These are phyloP conservation scores for Ataeniobius toweri DNA, from an alignment of 2,797 vertebrate genomes.

Conservation along the genomic window DNA sequence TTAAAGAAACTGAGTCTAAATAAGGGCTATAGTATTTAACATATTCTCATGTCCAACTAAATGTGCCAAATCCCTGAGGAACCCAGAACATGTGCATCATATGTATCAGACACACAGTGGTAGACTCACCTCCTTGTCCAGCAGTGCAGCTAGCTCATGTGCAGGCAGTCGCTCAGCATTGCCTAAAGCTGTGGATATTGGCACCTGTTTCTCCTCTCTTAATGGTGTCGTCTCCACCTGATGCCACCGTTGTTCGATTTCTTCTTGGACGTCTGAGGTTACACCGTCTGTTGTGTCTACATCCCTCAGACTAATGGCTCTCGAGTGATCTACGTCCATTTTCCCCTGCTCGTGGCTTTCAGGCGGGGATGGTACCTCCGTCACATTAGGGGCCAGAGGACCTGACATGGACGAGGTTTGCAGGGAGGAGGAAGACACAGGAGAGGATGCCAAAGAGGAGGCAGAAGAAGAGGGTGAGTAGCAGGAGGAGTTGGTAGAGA, in stretches of 20 bases:
- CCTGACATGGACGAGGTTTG: conserved; percentile 67
- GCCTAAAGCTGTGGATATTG: conserved; percentile 76
- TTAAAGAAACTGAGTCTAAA: too few species aligned
- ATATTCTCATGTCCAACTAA: too few species aligned
- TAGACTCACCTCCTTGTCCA: conserved; percentile 91
- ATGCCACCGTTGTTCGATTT: conserved; percentile 97
- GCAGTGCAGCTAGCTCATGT: conserved; percentile 85
- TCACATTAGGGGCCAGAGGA: conserved; percentile 33
- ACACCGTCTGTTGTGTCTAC: conserved; percentile 75
- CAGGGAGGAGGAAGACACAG: conserved; percentile 71
- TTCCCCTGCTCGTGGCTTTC: conserved; percentile 76
- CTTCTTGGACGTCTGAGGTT: conserved; percentile 84
- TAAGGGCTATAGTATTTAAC: too few species aligned
- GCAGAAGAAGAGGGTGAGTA: conserved; percentile 74
- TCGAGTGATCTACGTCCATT: conserved; percentile 89
- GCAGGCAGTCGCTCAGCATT: conserved; percentile 78
- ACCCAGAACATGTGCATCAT: not conserved
- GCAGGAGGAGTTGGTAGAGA: conserved; percentile 69
- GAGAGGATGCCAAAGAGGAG: conserved; percentile 74
- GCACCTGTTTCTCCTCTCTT: conserved; percentile 95
- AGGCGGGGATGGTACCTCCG: conserved; percentile 66
- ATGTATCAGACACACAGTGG: not conserved
- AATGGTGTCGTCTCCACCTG: conserved; percentile 95
- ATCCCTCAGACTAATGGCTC: conserved; percentile 42
- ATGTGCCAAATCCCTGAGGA: not conserved